Evolutionary conservation across 1,140 invertebrate genomes (phyloP).

Genomic region (Scaptomyza pallida): DNA sequence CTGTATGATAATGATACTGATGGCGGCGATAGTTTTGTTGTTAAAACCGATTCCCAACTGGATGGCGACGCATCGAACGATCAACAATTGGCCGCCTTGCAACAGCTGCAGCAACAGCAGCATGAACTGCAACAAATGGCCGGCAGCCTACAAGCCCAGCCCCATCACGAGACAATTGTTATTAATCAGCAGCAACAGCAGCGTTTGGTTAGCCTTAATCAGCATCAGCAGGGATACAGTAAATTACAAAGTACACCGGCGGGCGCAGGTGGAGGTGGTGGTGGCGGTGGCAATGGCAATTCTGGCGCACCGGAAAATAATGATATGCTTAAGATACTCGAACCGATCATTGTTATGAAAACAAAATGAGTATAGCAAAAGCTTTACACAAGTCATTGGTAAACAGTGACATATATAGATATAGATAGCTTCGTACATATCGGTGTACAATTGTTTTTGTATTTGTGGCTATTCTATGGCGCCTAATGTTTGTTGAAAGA

Average conservation of each 20-base stretch:
- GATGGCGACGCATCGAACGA: conserved; percentile 64
- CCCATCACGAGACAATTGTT: conserved; percentile 67
- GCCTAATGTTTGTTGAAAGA: conserved; percentile 11
- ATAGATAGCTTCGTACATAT: background rate
- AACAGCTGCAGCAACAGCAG: conserved; percentile 48
- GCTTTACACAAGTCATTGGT: conserved; percentile 32
- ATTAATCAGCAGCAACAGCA: conserved; percentile 65
- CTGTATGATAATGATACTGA: conserved; percentile 66
- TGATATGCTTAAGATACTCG: conserved; percentile 83
- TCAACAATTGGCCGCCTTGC: conserved; percentile 57
- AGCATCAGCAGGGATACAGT: conserved; percentile 52
- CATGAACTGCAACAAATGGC: conserved; percentile 65
- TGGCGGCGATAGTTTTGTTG: conserved; percentile 56
- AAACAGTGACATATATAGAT: background rate
- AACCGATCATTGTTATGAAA: conserved; percentile 84
- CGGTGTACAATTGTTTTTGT: background rate
- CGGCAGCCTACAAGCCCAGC: conserved; percentile 54
- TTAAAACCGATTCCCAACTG: conserved; percentile 59
- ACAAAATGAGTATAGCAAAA: conserved; percentile 78
- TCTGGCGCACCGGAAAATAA: conserved; percentile 69
- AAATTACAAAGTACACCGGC: conserved; percentile 51
- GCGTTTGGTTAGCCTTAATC: conserved; percentile 35
- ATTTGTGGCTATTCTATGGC: conserved; percentile 28
- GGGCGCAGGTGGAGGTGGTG: conserved; percentile 19
- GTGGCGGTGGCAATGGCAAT: conserved; percentile 27